These are phyloP conservation scores for Portunus trituberculatus DNA, from an alignment of 1,140 invertebrate genomes.

Conservation along the genomic window DNA sequence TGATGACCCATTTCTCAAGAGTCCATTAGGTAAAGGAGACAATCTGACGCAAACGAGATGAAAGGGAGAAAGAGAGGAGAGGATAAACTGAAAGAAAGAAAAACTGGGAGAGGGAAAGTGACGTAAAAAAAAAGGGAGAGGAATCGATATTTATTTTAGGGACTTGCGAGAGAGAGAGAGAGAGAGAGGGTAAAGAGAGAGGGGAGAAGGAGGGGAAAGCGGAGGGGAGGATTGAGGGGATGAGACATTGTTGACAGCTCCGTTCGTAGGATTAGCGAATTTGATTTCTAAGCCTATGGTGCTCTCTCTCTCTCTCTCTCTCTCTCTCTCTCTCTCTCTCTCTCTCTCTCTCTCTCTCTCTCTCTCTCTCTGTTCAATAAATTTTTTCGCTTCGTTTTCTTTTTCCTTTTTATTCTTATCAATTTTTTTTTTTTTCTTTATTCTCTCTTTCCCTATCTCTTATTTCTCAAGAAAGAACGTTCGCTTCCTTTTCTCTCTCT, in stretches of 20 bases:
- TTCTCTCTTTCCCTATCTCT: neutral
- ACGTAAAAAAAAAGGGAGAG: neutral
- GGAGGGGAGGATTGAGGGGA: neutral
- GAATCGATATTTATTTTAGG: neutral
- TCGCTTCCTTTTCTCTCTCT: neutral
- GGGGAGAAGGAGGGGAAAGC: neutral
- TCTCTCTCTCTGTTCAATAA: neutral
- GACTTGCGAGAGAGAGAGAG: neutral
- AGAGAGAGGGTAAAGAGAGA: neutral
- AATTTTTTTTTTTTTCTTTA: too few species aligned
- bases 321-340: conserved; percentile 41
- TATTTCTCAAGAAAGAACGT: too few species aligned
- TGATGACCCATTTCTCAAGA: neutral
- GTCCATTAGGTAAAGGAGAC: conserved; percentile 8
- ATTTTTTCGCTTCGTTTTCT: neutral
- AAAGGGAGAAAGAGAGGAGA: neutral
- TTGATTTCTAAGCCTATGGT: conserved; percentile 16
- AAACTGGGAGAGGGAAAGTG: too few species aligned
- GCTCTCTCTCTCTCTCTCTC: neutral
- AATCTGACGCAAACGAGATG: neutral
- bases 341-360: conserved; percentile 33
- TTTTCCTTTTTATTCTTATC: neutral
- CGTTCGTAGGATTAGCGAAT: neutral
- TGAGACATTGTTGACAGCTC: neutral
- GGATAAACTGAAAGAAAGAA: neutral